Evolutionary conservation across 2,888 invertebrate genomes (phyloP), one percentile per base, ranked within the genome.

Genomic region (Melanotus villosus): DNA sequence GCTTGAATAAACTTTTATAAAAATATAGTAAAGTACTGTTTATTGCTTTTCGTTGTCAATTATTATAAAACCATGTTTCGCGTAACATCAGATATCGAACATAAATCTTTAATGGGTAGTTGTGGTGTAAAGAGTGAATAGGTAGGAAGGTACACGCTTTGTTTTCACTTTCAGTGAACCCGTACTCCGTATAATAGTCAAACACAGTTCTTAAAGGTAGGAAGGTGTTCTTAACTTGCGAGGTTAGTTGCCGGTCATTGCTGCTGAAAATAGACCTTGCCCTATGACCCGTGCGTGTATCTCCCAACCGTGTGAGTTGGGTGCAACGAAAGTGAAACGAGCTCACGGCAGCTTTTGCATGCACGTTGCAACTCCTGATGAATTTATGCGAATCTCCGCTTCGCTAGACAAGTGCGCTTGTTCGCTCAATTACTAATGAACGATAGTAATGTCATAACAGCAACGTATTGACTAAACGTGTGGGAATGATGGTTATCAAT

Each of bases 371-470:
- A 19, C 30, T 52, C 63, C 59, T 73, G 74, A 77, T 74, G 74
- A 76, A 77, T 78, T 75, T 76, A 74, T 75, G 72, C 70, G 68
- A 72, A 74, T 73, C 75, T 76, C 70, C 70, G 65, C 71, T 74
- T 72, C 73, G 67, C 73, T 76, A 75, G 77, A 78, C 76, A 78
- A 75, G 77, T 68, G 73, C 63, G 65, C 74, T 74, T 74, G 75
- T 74, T 76, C 74, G 75, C 75, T 78, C 78, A 75, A 78, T 78
- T 77, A 76, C 75, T 68, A 65, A 62, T 69, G 59, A 65, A 56
- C 38, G 60, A 65, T 47, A 54, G 56, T 56, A 72, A 65, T 75
- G 77, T 76, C 77, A 78, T 78, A 77, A 76, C 77, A 73, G 68
- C 73, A 73, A 50, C 65, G 68, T 64, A 73, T 75, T 77, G 77